phyloP scores from a whole-genome alignment of 2,888 invertebrate species.

The Craniophora ligustri region DNA sequence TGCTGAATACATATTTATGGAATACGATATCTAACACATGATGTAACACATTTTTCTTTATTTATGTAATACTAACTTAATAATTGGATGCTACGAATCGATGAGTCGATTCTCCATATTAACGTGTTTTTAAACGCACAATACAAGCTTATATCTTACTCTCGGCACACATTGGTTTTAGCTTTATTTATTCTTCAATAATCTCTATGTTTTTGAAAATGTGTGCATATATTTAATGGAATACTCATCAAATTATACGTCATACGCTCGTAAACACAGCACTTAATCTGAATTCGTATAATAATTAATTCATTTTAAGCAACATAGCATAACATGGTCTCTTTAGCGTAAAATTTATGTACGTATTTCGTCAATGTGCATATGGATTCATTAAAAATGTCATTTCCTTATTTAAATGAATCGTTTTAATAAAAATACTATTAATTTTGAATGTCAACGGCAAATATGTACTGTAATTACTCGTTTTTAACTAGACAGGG shows the following conservation, averaged over 20 bases:
- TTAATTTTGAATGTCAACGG: constrained; percentile 17
- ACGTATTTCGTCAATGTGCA: constrained; percentile 23
- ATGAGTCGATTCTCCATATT: too few species aligned
- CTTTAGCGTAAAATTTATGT: constrained; percentile 8
- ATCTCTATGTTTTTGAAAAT: too few species aligned
- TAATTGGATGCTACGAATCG: too few species aligned
- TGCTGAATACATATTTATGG: background rate
- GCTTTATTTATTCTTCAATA: too few species aligned
- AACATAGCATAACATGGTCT: constrained; percentile 10
- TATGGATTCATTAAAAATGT: constrained; percentile 14
- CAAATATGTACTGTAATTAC: constrained; percentile 19
- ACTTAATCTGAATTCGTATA: background rate
- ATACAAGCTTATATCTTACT: too few species aligned
- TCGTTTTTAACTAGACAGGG: too few species aligned
- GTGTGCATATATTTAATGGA: too few species aligned
- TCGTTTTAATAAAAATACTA: constrained; percentile 13
- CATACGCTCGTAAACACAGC: background rate
- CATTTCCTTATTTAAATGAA: constrained; percentile 41
- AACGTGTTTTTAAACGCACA: too few species aligned
- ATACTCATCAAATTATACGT: background rate
- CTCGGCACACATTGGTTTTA: too few species aligned
- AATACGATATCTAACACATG: background rate
- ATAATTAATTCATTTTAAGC: background rate
- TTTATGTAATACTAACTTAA: background rate
- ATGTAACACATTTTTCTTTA: background rate